Conservation (phyloP, 2,888 invertebrate genomes). For the Dasysyrphus albostriatus region DNA sequence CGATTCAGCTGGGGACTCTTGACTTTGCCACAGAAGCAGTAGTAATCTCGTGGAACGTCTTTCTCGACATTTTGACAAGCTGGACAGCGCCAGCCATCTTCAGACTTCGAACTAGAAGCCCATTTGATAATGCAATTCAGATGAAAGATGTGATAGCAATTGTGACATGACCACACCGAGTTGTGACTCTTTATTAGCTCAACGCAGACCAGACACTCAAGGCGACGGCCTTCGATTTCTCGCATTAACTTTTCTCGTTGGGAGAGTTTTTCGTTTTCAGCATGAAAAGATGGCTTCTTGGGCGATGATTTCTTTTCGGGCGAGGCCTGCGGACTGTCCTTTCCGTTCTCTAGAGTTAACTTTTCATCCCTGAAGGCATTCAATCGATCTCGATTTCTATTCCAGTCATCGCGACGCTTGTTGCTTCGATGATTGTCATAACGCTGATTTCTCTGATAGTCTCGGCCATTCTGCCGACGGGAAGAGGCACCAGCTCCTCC, state of each 20-base stretch:
- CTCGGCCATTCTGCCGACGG: slow-evolving; percentile 78
- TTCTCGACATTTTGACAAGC: slow-evolving; percentile 94
- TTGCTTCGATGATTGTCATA: slow-evolving; percentile 82
- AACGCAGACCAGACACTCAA: slow-evolving; percentile 98
- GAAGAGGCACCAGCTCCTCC: slow-evolving; percentile 42
- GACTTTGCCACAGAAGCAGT: slow-evolving; percentile 95
- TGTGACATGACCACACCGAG: slow-evolving; percentile 94
- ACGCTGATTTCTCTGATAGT: slow-evolving; percentile 78
- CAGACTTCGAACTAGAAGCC: slow-evolving; percentile 92
- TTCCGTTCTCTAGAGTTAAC: slow-evolving; percentile 80
- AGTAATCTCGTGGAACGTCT: slow-evolving; percentile 91
- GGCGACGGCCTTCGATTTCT: slow-evolving; percentile 90
- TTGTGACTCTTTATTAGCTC: slow-evolving; percentile 92
- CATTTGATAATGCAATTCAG: slow-evolving; percentile 95
- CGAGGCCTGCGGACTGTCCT: slow-evolving; percentile 81
- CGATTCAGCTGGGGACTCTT: slow-evolving; percentile 91
- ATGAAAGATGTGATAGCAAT: slow-evolving; percentile 97
- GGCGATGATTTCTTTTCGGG: slow-evolving; percentile 80
- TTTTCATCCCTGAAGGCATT: slow-evolving; percentile 81
- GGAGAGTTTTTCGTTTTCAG: slow-evolving; percentile 85
- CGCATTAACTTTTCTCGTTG: slow-evolving; percentile 93
- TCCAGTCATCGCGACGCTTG: slow-evolving; percentile 82
- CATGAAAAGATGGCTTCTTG: slow-evolving; percentile 72
- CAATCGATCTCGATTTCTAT: slow-evolving; percentile 81
- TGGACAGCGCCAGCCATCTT: slow-evolving; percentile 97